Evolutionary conservation across 1,140 invertebrate species (phyloP).

Genomic region (Cyclargus thomasi): DNA sequence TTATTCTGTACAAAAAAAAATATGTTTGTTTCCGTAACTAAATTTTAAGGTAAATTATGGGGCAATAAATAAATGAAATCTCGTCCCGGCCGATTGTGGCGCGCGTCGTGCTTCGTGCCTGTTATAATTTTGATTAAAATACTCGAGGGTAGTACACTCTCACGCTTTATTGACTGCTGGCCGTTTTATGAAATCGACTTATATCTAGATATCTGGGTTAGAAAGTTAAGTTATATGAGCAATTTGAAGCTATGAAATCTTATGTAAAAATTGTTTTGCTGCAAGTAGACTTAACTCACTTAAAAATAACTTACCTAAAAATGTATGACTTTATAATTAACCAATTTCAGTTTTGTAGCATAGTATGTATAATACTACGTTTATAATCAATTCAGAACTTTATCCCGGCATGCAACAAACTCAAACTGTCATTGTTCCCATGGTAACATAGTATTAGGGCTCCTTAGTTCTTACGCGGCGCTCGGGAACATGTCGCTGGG

Average conservation of each 20-base stretch:
- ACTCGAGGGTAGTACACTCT: conserved; percentile 59
- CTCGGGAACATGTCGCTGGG: conserved; percentile 30
- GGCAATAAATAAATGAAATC: conserved; percentile 56
- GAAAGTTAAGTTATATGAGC: conserved; percentile 9
- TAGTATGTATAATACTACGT: neutral
- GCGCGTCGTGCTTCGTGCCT: conserved; percentile 55
- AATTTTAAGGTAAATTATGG: conserved; percentile 7
- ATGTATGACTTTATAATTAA: too few species aligned
- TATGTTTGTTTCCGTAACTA: neutral
- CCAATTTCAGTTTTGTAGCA: neutral
- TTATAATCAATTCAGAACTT: neutral
- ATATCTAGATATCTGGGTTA: conserved; percentile 5
- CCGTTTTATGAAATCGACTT: conserved; percentile 15
- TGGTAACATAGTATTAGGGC: neutral
- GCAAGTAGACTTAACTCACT: too few species aligned
- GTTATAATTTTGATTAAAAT: conserved; percentile 60
- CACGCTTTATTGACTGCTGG: conserved; percentile 42
- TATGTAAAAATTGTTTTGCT: neutral
- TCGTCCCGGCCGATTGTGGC: conserved; percentile 41
- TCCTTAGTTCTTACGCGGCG: neutral
- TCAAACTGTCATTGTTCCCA: conserved; percentile 17
- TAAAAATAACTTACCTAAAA: too few species aligned
- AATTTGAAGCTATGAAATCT: neutral
- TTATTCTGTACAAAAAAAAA: too few species aligned
- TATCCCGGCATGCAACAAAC: neutral